phyloP scores from a whole-genome alignment of 2,888 invertebrate genomes.

The Trissolcus brochymenae region DNA sequence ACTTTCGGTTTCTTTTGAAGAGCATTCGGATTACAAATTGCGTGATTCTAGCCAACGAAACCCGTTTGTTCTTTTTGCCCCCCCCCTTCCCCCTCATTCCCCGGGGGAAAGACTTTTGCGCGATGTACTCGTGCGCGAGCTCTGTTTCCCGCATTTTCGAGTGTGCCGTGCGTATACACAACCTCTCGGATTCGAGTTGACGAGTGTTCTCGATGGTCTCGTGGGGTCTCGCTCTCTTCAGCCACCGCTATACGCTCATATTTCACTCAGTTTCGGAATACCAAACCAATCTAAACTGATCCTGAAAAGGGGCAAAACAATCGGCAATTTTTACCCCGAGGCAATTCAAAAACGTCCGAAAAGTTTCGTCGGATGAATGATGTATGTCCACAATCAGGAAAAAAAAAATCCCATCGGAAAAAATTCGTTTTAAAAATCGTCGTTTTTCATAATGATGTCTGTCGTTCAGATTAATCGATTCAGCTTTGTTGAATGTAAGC shows the following conservation, averaged over 20 bases:
- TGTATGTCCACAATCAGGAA: slow-evolving; percentile 2
- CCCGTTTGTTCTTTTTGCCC: slow-evolving; percentile 36
- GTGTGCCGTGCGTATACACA: slow-evolving; percentile 1
- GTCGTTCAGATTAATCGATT: neutral
- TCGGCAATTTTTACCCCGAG: slow-evolving; percentile 5
- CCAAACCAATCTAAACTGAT: slow-evolving; percentile 5
- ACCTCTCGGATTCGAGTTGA: slow-evolving; percentile 28
- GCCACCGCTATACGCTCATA: slow-evolving; percentile 10
- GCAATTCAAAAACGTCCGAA: neutral
- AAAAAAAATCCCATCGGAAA: no score
- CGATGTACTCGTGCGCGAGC: slow-evolving; percentile 27
- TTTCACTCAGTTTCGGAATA: slow-evolving; percentile 24
- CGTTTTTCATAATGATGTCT: no score
- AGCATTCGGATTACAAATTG: slow-evolving; percentile 44
- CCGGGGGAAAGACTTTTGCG: slow-evolving; percentile 19
- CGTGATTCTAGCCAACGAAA: slow-evolving; percentile 42
- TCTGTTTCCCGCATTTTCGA: slow-evolving; percentile 47
- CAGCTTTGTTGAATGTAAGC: no score
- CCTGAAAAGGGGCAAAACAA: neutral
- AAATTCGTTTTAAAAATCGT: no score
- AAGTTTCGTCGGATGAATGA: slow-evolving; percentile 2
- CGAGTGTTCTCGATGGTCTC: slow-evolving; percentile 36
- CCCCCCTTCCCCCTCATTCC: neutral
- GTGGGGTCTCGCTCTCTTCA: slow-evolving; percentile 9
- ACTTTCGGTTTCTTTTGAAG: slow-evolving; percentile 45